Conservation (phyloP, 1,140 invertebrate species). For the Drosophila bocki region DNA sequence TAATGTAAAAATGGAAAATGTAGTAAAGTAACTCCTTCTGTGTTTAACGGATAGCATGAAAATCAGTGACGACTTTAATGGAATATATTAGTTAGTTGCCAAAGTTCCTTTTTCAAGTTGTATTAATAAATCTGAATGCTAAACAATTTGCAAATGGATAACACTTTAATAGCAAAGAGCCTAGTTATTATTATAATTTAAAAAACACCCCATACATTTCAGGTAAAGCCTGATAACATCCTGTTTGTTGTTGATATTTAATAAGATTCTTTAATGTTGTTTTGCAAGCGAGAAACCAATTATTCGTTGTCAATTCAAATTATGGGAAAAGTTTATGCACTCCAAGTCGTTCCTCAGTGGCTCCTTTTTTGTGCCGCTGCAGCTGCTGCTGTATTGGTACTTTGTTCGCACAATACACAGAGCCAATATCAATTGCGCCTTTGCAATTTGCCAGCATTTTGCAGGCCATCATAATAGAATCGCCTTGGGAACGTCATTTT, state of each 20-base stretch:
- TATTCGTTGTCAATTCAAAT: slow-evolving; percentile 49
- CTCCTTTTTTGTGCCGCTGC: slow-evolving; percentile 6
- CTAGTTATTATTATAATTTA: no score
- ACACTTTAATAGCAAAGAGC: no score
- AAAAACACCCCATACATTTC: not conserved
- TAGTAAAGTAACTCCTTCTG: not conserved
- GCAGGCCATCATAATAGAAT: slow-evolving; percentile 76
- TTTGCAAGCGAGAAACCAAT: slow-evolving; percentile 28
- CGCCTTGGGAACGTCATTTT: slow-evolving; percentile 81
- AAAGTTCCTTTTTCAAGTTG: not conserved
- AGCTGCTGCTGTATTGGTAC: slow-evolving; percentile 28
- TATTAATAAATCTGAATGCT: no score
- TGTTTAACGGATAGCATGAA: not conserved
- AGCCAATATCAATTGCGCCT: slow-evolving; percentile 78
- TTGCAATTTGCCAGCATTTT: slow-evolving; percentile 74
- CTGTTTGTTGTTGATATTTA: not conserved
- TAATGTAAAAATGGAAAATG: slow-evolving; percentile 2
- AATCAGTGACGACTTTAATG: not conserved
- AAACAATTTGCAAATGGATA: no score
- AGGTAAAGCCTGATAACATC: no score
- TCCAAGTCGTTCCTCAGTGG: not conserved
- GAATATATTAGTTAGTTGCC: not conserved
- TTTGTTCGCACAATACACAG: slow-evolving; percentile 50
- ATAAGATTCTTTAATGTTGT: not conserved
- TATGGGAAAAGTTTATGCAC: slow-evolving; percentile 32